These are phyloP conservation scores for Volucella inanis DNA, from an alignment of 2,888 invertebrate species.

Conservation along the genomic window DNA sequence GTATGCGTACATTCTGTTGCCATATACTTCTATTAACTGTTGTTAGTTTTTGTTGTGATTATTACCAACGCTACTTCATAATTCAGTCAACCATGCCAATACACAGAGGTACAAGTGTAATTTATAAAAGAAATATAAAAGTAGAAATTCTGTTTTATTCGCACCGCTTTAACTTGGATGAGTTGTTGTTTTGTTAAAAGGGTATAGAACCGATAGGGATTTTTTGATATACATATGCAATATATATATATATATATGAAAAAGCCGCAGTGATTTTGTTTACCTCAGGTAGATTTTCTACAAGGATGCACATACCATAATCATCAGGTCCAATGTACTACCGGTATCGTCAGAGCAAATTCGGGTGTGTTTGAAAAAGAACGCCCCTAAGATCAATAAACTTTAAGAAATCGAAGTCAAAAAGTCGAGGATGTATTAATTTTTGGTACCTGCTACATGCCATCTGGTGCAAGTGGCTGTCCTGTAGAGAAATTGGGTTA, in stretches of 20 bases:
- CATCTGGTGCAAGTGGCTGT: not conserved
- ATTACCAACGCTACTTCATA: constrained; percentile 26
- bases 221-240: no score
- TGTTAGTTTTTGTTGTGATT: constrained; percentile 23
- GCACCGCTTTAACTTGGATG: constrained; percentile 49
- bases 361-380: not conserved
- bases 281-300: constrained; percentile 51
- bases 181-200: constrained; percentile 18
- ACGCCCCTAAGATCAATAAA: constrained; percentile 35
- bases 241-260: no score
- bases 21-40: constrained; percentile 48
- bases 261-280: constrained; percentile 19
- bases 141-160: constrained; percentile 28
- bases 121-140: constrained; percentile 16
- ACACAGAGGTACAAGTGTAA: constrained; percentile 39
- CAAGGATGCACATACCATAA: constrained; percentile 39
- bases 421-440: not conserved
- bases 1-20: constrained; percentile 31
- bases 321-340: constrained; percentile 39
- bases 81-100: constrained; percentile 52
- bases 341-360: not conserved
- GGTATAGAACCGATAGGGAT: constrained; percentile 21
- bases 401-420: not conserved
- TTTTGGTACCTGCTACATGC: not conserved
- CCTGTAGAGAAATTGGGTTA: constrained; percentile 26